Percentiles rank a stretch among this genome's conserved stretches.
These are phyloP conservation scores for Nesoenas mayeri DNA, from an alignment of 2,113 vertebrate genomes.

Conservation along the genomic window DNA sequence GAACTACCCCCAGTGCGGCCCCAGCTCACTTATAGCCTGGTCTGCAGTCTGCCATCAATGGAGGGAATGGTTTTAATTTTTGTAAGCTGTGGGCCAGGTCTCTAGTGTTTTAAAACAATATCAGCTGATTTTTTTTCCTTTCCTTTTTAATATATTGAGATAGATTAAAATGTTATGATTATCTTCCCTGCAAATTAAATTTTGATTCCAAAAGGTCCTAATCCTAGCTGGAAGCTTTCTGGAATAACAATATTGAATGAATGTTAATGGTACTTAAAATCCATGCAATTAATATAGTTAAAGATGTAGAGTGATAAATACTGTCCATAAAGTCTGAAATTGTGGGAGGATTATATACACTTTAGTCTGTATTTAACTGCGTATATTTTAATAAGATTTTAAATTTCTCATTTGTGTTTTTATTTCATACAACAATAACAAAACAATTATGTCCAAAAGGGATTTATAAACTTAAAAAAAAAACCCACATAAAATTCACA, in stretches of 20 bases:
- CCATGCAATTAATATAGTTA: conserved; percentile 47
- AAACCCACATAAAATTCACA: neutral
- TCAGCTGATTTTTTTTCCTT: neutral
- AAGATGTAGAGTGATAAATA: conserved; percentile 8
- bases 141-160: conserved; percentile 14
- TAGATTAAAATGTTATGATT: conserved; percentile 29
- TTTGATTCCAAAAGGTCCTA: conserved; percentile 52
- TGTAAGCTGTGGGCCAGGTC: neutral
- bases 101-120: neutral
- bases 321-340: conserved; percentile 39
- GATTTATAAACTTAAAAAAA: conserved; percentile 44
- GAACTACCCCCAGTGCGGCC: neutral
- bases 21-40: neutral
- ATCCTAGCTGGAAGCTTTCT: conserved; percentile 57
- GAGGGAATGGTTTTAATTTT: neutral
- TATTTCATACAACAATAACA: conserved; percentile 35
- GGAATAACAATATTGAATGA: conserved; percentile 36
- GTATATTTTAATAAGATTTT: conserved; percentile 48
- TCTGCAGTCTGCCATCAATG: fast-evolving
- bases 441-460: neutral
- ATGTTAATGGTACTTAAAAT: conserved; percentile 46
- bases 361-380: neutral
- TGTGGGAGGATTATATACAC: neutral
- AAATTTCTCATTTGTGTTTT: conserved; percentile 8
- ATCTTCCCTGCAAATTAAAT: conserved; percentile 46